Evolutionary conservation across 2,797 vertebrate genomes (phyloP), one percentile per base, ranked within the genome.

Genomic region (Mormyrus hasselquistii): DNA sequence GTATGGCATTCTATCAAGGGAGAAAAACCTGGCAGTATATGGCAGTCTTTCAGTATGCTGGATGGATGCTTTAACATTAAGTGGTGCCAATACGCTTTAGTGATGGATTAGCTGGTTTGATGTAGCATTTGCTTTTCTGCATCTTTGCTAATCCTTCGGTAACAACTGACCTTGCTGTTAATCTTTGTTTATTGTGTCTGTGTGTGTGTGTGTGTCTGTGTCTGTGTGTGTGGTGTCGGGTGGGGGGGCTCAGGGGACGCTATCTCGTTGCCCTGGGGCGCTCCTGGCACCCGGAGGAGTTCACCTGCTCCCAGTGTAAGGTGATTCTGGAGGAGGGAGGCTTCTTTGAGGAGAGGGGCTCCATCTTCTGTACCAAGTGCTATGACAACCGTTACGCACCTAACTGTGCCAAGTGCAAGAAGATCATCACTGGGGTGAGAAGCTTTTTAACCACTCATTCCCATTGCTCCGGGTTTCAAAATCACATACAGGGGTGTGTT

Each of bases 241-340:
- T 14, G 16, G 55, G 49, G n/a, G 86, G 38, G 90, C 19, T 0
- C 93, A 99, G 98, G 93, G 99, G 99, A 85, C 97, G 98, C 41
- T 99, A 99, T 92, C 95, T 99, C 90, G 97, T 99, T 88, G 98
- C 98, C 0, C 94, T 99, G 93, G 98, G 98, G 10, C 97, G 96
- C 1, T 98, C 98, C 2, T 99, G 99, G 96, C 98, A 99, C 94
- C 98, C 98, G 0, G 98, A 99, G 94, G 99, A 99, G 93, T 99
- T 99, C 79, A 97, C 94, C 5, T 99, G 99, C 94, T 97, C 96
- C 44, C 98, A 99, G 94, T 99, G 99, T 91, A 97, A 97, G 91
- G 96, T 93, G 79, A 92, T 98, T 82, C 95, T 99, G 93, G 98
- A 99, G 7, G 98, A 99, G 92, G 98, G 98, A 0, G 98, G 99